phyloP scores from a whole-genome alignment of 1,140 invertebrate species.

The Achroia grisella region DNA sequence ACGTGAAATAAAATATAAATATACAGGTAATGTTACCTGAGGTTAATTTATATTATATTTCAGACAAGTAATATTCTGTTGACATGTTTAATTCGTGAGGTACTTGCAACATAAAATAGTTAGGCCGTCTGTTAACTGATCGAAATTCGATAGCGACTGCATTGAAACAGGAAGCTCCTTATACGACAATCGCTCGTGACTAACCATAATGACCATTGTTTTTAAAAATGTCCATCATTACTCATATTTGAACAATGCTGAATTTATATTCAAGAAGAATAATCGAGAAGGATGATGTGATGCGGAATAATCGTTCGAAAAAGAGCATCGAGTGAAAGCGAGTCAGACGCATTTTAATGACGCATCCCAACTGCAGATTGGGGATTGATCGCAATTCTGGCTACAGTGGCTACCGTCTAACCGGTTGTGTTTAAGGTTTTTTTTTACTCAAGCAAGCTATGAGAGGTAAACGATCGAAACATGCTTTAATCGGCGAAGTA shows the following conservation, averaged over 20 bases:
- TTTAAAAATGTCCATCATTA: constrained; percentile 3
- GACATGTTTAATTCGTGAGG: too few relatives aligned
- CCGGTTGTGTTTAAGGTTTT: constrained; percentile 47
- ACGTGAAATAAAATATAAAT: too few relatives aligned
- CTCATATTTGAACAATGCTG: not conserved
- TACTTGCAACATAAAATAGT: too few relatives aligned
- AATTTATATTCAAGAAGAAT: not conserved
- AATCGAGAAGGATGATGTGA: too few relatives aligned
- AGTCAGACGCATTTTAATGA: constrained; percentile 35
- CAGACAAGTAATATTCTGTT: too few relatives aligned
- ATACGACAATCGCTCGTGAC: constrained; percentile 31
- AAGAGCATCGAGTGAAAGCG: not conserved
- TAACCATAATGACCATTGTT: constrained; percentile 30
- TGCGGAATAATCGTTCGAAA: not conserved
- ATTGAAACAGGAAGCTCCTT: constrained; percentile 48
- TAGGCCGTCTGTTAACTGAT: not conserved
- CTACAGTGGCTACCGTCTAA: constrained; percentile 37
- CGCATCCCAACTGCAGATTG: constrained; percentile 39
- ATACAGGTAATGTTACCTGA: too few relatives aligned
- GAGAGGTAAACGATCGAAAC: constrained; percentile 36
- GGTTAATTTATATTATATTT: too few relatives aligned
- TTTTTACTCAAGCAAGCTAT: constrained; percentile 17
- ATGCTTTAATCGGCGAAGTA: constrained; percentile 26
- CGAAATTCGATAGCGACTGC: constrained; percentile 17
- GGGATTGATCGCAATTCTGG: constrained; percentile 57